These are phyloP conservation scores for Cetonia aurata DNA, from an alignment of 2,888 invertebrate genomes.

Conservation along the genomic window DNA sequence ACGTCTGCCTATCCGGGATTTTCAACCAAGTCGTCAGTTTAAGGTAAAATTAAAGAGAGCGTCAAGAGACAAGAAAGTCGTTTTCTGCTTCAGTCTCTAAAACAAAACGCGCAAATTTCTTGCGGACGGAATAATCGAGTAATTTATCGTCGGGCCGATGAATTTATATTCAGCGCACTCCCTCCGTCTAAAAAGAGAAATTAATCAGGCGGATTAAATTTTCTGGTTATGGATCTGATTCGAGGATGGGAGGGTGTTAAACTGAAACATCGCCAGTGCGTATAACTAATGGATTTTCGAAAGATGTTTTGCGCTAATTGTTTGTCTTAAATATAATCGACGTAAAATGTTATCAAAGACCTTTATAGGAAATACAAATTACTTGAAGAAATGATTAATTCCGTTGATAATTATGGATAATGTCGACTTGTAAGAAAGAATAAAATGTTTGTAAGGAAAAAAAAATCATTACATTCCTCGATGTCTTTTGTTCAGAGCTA, in stretches of 20 bases:
- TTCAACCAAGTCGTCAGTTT: too few relatives aligned
- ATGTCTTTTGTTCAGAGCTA: too few relatives aligned
- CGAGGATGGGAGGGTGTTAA: conserved; percentile 24
- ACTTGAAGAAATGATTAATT: too few relatives aligned
- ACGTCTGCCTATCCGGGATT: too few relatives aligned
- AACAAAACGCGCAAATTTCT: not conserved
- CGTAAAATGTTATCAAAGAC: not conserved
- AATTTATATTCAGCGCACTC: conserved; percentile 29
- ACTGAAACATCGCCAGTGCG: conserved; percentile 26
- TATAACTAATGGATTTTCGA: conserved; percentile 35
- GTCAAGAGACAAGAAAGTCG: too few relatives aligned
- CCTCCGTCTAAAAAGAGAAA: conserved; percentile 18
- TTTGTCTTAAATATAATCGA: conserved; percentile 21
- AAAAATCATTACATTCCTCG: too few relatives aligned
- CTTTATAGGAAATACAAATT: too few relatives aligned
- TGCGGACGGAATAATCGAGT: conserved; percentile 30
- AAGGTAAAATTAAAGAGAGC: too few relatives aligned
- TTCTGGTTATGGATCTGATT: conserved; percentile 29
- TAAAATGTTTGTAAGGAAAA: too few relatives aligned
- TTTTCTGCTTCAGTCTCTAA: not conserved
- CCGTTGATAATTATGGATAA: too few relatives aligned
- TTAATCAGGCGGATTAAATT: conserved; percentile 34
- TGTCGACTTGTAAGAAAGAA: too few relatives aligned
- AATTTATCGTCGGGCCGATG: conserved; percentile 15
- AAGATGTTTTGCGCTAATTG: conserved; percentile 5